phyloP scores from a whole-genome alignment of 2,888 invertebrate species.

The Caenorhabditis angaria region DNA sequence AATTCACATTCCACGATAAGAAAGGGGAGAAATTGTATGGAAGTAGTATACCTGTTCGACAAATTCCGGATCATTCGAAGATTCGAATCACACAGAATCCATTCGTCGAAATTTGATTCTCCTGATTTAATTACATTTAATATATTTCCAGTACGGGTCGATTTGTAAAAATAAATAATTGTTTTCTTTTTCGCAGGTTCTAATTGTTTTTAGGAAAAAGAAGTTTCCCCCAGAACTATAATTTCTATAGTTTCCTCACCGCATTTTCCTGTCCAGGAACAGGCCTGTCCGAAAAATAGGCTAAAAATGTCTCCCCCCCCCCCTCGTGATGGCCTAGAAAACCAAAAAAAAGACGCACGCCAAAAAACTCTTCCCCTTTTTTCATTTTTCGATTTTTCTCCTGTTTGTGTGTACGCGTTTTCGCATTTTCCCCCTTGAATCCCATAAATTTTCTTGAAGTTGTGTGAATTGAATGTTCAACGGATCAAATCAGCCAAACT shows the following conservation, averaged over 20 bases:
- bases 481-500: conserved; percentile 5
- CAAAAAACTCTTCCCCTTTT: not conserved
- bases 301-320: not conserved
- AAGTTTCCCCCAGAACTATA: too few relatives aligned
- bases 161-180: too few relatives aligned
- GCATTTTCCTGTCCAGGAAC: too few relatives aligned
- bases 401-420: not conserved
- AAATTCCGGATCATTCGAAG: conserved; percentile 8
- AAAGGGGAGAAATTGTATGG: conserved; percentile 25
- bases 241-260: too few relatives aligned
- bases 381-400: not conserved
- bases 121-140: not conserved
- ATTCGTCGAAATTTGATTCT: conserved; percentile 20
- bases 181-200: too few relatives aligned
- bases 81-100: conserved; percentile 13
- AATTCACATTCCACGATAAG: conserved; percentile 34
- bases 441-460: not conserved
- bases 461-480: conserved; percentile 4
- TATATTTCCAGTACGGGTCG: too few relatives aligned
- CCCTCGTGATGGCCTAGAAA: not conserved
- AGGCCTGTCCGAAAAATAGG: too few relatives aligned
- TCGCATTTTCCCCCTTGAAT: too few relatives aligned
- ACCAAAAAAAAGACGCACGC: not conserved
- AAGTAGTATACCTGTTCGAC: conserved; percentile 15
- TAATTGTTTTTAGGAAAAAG: too few relatives aligned